A percentile compares a stretch with the other conserved stretches of the same genome.
phyloP scores from a whole-genome alignment of 2,113 vertebrate genomes.

The Andinoacara biseriatus region DNA sequence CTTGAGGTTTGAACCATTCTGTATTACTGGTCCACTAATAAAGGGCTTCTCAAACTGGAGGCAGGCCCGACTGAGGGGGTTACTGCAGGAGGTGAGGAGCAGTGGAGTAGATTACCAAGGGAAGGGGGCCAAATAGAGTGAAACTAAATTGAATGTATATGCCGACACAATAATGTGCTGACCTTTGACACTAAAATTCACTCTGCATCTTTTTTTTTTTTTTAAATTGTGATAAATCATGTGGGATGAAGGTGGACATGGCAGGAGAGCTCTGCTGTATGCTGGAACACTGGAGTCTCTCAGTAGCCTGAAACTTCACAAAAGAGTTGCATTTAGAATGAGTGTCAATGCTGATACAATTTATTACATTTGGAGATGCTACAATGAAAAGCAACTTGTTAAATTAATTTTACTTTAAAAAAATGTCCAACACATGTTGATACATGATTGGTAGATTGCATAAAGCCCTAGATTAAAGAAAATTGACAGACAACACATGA shows the following conservation, averaged over 20 bases:
- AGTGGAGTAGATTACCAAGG: background rate
- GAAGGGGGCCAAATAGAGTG: background rate
- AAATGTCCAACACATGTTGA: conserved; percentile 58
- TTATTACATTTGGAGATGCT: conserved; percentile 66
- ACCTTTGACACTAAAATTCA: background rate
- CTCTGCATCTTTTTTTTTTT: background rate
- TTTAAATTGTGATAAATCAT: background rate
- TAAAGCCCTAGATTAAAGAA: conserved; percentile 59
- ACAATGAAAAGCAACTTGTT: conserved; percentile 49
- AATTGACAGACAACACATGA: conserved; percentile 33
- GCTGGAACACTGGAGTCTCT: background rate
- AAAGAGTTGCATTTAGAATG: background rate
- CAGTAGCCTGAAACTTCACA: background rate
- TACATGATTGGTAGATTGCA: conserved; percentile 64
- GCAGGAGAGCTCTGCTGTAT: background rate
- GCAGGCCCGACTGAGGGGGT: accelerated
- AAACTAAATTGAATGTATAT: background rate
- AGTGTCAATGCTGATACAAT: conserved; percentile 54
- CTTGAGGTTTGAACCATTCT: background rate
- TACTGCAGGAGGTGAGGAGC: background rate
- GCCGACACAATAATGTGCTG: background rate
- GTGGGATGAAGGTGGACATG: accelerated
- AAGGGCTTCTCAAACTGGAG: background rate
- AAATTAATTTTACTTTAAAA: conserved; percentile 47
- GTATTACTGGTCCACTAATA: background rate